Evolutionary conservation across 2,797 vertebrate genomes (phyloP), one percentile per base, ranked within the genome.

Genomic region (Tympanoctomys barrerae): DNA sequence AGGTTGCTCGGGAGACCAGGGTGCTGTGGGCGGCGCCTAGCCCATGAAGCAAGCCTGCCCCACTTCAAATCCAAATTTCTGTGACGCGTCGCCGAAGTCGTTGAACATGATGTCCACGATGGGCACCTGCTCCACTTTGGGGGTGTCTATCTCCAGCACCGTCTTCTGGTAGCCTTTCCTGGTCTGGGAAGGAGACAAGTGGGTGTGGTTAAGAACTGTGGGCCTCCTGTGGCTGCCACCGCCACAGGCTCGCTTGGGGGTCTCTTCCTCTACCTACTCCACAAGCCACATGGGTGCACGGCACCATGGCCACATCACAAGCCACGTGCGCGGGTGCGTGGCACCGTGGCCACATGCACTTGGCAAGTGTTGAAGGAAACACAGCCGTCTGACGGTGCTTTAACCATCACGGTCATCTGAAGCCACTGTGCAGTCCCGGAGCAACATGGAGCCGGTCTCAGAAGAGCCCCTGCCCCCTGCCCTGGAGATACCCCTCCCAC

Each of bases 51-150:
- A 99, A 98, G 99, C 99, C 6, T 99, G 99, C 98, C 99, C 99
- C 98, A 99, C 99, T 99, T 99, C 99, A 61, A 99, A 99, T 97
- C 99, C 99, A 79, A 99, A 99, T 98, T 99, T 99, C 99, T 99
- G 99, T 71, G 99, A 98, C 0, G 99, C 98, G 90, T 99, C 99
- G 49, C 99, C 99, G 24, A 99, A 99, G 98, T 99, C 99, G 97
- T 99, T 99, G 99, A 99, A 99, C 99, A 99, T 99, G 98, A 99
- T 99, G 98, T 99, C 99, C 81, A 99, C 99, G 62, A 99, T 98
- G 66, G 99, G 99, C 36, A 99, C 99, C 97, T 99, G 99, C 97
- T 99, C 99, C 98, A 99, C 99, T 98, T 99, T 99, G 94, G 99
- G 99, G 0, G 99, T 99, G 99, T 99, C 99, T 97, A 99, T 99